Conservation (phyloP, 2,797 vertebrate genomes). For the Molossus alvarezi region DNA sequence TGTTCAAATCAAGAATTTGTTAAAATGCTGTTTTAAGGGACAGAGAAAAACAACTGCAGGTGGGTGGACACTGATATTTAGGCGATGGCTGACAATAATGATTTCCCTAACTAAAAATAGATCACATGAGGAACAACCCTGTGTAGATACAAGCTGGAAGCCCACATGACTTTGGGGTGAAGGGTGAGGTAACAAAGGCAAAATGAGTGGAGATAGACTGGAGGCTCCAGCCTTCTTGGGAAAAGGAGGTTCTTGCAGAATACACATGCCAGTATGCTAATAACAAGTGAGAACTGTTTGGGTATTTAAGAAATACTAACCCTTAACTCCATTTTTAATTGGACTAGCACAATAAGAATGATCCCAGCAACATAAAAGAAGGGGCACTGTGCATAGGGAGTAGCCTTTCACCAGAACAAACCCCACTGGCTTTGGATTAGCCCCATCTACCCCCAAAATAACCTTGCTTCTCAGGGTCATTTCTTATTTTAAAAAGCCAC, state of each 20-base stretch:
- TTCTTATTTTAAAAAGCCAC: not conserved
- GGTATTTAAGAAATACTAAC: not conserved
- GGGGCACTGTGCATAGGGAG: fast-evolving
- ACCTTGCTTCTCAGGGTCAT: not conserved
- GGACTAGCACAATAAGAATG: not conserved
- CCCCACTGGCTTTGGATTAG: not conserved
- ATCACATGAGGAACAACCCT: not conserved
- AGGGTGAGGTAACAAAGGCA: not conserved
- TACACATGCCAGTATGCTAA: not conserved
- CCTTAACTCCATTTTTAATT: not conserved
- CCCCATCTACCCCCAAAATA: not conserved
- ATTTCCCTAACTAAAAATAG: not conserved
- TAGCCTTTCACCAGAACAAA: not conserved
- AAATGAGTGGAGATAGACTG: not conserved
- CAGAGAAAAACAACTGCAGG: not conserved
- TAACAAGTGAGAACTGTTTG: not conserved
- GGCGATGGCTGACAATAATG: fast-evolving
- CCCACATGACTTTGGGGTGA: not conserved
- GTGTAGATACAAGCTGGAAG: not conserved
- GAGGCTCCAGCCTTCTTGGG: not conserved
- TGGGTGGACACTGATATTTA: not conserved
- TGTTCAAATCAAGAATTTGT: not conserved
- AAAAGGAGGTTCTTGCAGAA: not conserved
- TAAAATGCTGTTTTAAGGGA: not conserved
- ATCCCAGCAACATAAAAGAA: not conserved